phyloP scores from a whole-genome alignment of 2,113 vertebrate genomes.

The Pontoporia blainvillei region DNA sequence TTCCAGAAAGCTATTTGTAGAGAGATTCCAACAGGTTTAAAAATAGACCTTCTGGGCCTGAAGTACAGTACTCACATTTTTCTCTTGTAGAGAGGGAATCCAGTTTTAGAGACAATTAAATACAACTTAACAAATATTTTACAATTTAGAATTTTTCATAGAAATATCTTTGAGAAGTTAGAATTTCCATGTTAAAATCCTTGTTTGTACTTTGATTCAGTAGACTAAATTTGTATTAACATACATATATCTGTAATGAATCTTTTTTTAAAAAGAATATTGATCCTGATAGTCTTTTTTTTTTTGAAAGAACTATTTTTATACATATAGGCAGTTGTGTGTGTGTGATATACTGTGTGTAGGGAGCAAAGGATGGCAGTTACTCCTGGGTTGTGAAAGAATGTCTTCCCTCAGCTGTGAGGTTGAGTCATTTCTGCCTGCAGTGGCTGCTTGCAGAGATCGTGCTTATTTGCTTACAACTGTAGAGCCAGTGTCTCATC shows the following conservation, averaged over 20 bases:
- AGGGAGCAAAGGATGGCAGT: neutral
- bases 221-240: neutral
- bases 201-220: slow-evolving; percentile 30
- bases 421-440: slow-evolving; percentile 6
- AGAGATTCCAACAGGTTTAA: slow-evolving; percentile 91
- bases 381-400: slow-evolving; percentile 25
- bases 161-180: slow-evolving; percentile 36
- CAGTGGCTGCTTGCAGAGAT: neutral
- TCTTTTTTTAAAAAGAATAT: slow-evolving; percentile 16
- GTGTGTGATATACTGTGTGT: neutral
- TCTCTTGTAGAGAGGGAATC: slow-evolving; percentile 75
- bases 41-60: slow-evolving; percentile 89
- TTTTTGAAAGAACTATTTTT: neutral
- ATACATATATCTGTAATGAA: neutral
- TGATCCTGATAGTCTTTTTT: neutral
- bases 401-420: neutral
- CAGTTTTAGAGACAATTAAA: slow-evolving; percentile 64
- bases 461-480: neutral
- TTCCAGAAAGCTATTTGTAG: slow-evolving; percentile 91
- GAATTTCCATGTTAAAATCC: slow-evolving; percentile 21
- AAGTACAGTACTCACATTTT: slow-evolving; percentile 93
- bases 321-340: neutral
- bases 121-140: slow-evolving; percentile 57
- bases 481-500: neutral
- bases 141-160: slow-evolving; percentile 15